A percentile compares a stretch with the other conserved stretches of the same genome.
Conservation (phyloP, 2,888 invertebrate species). For the Neuroscelio doddi region DNA sequence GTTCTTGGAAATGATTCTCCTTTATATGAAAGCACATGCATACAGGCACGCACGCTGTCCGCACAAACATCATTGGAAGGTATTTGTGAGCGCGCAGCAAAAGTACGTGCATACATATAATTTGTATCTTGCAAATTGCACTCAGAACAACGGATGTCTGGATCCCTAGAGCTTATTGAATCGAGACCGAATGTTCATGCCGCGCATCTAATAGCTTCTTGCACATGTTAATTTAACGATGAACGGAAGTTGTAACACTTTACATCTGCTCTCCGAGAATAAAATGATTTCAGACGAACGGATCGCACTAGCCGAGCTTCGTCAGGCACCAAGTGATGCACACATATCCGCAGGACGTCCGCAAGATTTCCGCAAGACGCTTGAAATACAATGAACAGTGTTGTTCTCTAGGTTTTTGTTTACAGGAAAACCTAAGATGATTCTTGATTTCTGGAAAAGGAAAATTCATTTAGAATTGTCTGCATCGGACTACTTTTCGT, state of each 20-base stretch:
- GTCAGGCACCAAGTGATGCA: no score
- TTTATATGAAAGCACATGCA: not conserved
- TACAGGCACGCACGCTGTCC: not conserved
- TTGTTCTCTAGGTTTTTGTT: no score
- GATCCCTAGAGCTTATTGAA: conserved; percentile 6
- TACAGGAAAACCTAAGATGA: no score
- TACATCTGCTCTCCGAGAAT: conserved; percentile 5
- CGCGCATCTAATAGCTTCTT: conserved; percentile 9
- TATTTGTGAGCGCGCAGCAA: not conserved
- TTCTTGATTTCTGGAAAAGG: no score
- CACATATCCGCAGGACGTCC: not conserved
- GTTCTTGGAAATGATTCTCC: not conserved
- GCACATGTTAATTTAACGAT: conserved; percentile 4
- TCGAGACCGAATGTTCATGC: conserved; percentile 8
- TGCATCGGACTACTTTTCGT: no score
- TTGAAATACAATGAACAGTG: not conserved
- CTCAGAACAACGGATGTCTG: not conserved
- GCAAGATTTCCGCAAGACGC: conserved; percentile 7
- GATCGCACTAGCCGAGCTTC: no score
- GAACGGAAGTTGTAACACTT: not conserved
- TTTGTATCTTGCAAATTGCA: not conserved
- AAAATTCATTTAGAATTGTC: no score
- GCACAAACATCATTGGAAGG: no score
- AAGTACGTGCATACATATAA: not conserved
- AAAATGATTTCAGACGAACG: not conserved